These are phyloP conservation scores for Thunnus thynnus DNA, from an alignment of 2,113 vertebrate genomes.

Conservation along the genomic window DNA sequence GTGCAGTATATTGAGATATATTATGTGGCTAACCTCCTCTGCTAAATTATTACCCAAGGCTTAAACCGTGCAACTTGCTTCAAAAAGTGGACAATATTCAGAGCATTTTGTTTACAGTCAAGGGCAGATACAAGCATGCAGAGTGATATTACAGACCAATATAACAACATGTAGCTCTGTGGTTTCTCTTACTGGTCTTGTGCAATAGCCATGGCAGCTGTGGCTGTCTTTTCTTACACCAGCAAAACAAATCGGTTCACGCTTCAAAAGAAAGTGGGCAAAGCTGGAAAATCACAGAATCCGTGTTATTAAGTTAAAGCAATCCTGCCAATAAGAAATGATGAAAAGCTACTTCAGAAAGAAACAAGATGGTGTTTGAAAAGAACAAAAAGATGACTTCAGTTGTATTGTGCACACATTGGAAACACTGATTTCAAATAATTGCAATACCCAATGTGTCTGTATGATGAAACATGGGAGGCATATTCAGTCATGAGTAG, in stretches of 20 bases:
- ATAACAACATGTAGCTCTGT: background rate
- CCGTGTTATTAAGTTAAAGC: background rate
- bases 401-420: no score
- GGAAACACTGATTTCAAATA: no score
- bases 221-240: background rate
- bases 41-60: no score
- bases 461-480: no score
- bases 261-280: background rate
- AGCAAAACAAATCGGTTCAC: slow-evolving; percentile 9
- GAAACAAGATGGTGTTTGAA: background rate
- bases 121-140: background rate
- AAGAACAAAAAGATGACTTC: background rate
- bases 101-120: background rate
- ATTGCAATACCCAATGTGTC: no score
- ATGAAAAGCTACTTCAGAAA: background rate
- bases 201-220: slow-evolving; percentile 3
- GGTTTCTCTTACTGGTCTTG: slow-evolving; percentile 1
- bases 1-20: background rate
- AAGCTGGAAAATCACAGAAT: slow-evolving; percentile 3
- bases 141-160: background rate
- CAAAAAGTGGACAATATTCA: background rate
- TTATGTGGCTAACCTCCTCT: no score
- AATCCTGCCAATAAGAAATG: no score
- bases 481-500: no score
- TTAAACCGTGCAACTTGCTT: no score